These are phyloP conservation scores for Drosophila quadrilineata DNA, from an alignment of 1,140 invertebrate genomes.

Conservation along the genomic window DNA sequence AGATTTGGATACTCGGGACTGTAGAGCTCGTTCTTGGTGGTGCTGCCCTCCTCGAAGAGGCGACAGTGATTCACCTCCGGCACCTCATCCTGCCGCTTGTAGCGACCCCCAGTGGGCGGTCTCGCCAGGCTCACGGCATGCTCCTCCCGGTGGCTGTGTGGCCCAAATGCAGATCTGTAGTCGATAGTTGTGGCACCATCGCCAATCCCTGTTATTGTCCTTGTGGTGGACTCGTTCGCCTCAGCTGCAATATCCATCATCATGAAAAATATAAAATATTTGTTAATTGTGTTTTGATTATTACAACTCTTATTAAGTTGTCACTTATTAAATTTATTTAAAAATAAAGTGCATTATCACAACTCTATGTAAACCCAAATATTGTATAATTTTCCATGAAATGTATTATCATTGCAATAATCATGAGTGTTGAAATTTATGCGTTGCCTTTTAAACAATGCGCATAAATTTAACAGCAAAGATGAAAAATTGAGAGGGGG, in stretches of 20 bases:
- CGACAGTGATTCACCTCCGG: constrained; percentile 75
- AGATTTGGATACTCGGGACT: constrained; percentile 88
- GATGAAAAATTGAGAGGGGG: constrained; percentile 6
- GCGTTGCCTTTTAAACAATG: constrained; percentile 53
- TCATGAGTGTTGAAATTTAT: constrained; percentile 65
- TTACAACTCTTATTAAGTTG: too few relatives aligned
- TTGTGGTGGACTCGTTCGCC: neutral
- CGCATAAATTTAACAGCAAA: constrained; percentile 54
- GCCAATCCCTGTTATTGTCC: neutral
- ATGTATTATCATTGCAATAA: constrained; percentile 58
- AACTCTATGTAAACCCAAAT: too few relatives aligned
- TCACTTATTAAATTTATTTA: too few relatives aligned
- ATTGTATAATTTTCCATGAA: constrained; percentile 35
- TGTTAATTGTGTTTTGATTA: too few relatives aligned
- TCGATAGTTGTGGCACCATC: neutral
- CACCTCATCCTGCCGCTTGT: constrained; percentile 46
- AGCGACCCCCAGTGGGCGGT: constrained; percentile 31
- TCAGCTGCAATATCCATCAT: too few relatives aligned
- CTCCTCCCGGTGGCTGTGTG: neutral
- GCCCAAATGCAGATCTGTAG: constrained; percentile 3
- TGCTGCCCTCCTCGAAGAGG: constrained; percentile 83
- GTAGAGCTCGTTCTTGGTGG: constrained; percentile 85
- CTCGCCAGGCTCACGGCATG: constrained; percentile 29
- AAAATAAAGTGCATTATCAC: too few relatives aligned
- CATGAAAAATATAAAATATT: too few relatives aligned